These are phyloP conservation scores for Pangasius macronema DNA, from an alignment of 2,797 vertebrate species.

Conservation along the genomic window DNA sequence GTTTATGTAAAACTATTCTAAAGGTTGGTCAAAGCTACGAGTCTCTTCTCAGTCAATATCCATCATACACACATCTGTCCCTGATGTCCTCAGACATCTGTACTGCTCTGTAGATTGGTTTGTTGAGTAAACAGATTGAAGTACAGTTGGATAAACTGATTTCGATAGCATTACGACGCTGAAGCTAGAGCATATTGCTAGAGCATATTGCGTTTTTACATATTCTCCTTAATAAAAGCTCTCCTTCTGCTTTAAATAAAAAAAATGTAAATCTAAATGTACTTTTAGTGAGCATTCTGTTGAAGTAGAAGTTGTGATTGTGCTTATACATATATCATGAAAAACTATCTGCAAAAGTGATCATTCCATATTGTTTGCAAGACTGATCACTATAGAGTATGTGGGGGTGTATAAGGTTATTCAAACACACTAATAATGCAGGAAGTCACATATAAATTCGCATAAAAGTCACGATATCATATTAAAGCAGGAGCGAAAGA, in stretches of 20 bases:
- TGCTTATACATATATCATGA: neutral
- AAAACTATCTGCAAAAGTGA: neutral
- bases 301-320: neutral
- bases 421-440: slow-evolving; percentile 13
- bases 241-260: slow-evolving; percentile 47
- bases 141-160: neutral
- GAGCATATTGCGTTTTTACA: neutral
- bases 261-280: slow-evolving; percentile 47
- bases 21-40: slow-evolving; percentile 9
- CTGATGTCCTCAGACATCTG: neutral
- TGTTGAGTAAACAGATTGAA: slow-evolving; percentile 2
- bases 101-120: neutral
- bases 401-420: neutral
- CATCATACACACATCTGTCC: slow-evolving; percentile 2
- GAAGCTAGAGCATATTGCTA: neutral
- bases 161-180: neutral
- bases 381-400: slow-evolving; percentile 31
- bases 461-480: slow-evolving; percentile 35
- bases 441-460: slow-evolving; percentile 3
- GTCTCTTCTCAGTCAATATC: neutral
- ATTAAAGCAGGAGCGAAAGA: neutral
- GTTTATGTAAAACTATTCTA: slow-evolving; percentile 13
- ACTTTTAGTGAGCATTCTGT: slow-evolving; percentile 34
- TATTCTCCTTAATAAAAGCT: slow-evolving; percentile 1
- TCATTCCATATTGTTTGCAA: neutral